These are phyloP conservation scores for Aeoliscus strigatus DNA, from an alignment of 2,797 vertebrate genomes.

Conservation along the genomic window DNA sequence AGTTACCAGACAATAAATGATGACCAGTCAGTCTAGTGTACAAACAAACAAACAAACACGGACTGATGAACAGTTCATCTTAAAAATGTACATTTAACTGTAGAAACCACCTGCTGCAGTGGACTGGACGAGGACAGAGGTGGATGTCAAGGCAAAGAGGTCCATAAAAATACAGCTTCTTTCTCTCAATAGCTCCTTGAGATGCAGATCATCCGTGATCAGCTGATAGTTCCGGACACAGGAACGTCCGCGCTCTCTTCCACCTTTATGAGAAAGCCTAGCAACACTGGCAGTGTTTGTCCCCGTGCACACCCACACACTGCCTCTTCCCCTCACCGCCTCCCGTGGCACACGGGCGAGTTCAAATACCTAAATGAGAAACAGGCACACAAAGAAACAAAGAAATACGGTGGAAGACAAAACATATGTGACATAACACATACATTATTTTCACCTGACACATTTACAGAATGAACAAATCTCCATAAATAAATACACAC, in stretches of 20 bases:
- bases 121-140: slow-evolving; percentile 17
- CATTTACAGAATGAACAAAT: too few species aligned
- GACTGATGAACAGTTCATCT: too few species aligned
- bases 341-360: slow-evolving; percentile 37
- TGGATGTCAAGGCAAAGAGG: slow-evolving; percentile 34
- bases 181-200: slow-evolving; percentile 64
- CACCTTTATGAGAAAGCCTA: slow-evolving; percentile 69
- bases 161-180: slow-evolving; percentile 51
- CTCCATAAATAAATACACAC: too few species aligned
- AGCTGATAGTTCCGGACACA: slow-evolving; percentile 70
- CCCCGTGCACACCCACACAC: slow-evolving; percentile 65
- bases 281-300: slow-evolving; percentile 67
- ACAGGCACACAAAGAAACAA: too few species aligned
- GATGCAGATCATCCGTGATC: slow-evolving; percentile 72
- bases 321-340: slow-evolving; percentile 37
- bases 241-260: slow-evolving; percentile 57
- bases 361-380: too few species aligned
- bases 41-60: too few species aligned
- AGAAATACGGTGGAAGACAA: too few species aligned
- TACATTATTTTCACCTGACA: too few species aligned
- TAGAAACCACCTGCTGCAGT: slow-evolving; percentile 3
- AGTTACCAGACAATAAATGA: too few species aligned
- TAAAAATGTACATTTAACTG: too few species aligned
- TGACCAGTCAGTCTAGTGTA: too few species aligned
- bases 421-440: too few species aligned